These are phyloP conservation scores for Hyphantria cunea DNA, from an alignment of 1,140 invertebrate genomes.

Conservation along the genomic window DNA sequence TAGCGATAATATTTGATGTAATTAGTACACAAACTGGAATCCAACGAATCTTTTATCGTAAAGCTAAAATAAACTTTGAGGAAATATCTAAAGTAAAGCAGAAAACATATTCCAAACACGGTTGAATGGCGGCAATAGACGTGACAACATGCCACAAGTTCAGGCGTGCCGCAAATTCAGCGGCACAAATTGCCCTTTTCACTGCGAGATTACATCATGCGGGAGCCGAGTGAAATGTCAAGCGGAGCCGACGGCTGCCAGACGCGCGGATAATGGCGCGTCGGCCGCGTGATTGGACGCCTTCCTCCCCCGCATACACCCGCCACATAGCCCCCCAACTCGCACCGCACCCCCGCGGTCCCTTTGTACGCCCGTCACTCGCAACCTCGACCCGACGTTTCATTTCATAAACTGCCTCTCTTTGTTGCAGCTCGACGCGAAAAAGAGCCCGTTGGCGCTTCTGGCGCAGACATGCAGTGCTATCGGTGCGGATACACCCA, in stretches of 20 bases:
- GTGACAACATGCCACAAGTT: conserved; percentile 73
- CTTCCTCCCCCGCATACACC: conserved; percentile 45
- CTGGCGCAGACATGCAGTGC: conserved; percentile 97
- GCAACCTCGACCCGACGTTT: conserved; percentile 72
- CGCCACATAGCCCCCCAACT: conserved; percentile 32
- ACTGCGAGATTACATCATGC: conserved; percentile 82
- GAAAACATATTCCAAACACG: conserved; percentile 54
- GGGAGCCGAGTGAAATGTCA: conserved; percentile 81
- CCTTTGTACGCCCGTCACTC: conserved; percentile 76
- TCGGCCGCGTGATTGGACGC: conserved; percentile 80
- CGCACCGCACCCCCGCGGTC: conserved; percentile 56
- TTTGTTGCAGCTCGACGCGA: conserved; percentile 94
- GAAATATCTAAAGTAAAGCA: conserved; percentile 51
- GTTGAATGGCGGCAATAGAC: conserved; percentile 68
- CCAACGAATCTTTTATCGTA: conserved; percentile 12
- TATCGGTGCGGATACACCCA: conserved; percentile 94
- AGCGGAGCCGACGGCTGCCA: conserved; percentile 79
- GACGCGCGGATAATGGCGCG: conserved; percentile 82
- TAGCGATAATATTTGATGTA: too few relatives aligned
- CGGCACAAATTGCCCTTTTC: conserved; percentile 81
- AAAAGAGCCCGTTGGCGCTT: conserved; percentile 96
- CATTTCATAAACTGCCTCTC: conserved; percentile 79
- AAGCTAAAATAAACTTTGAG: conserved; percentile 26
- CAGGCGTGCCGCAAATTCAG: conserved; percentile 77
- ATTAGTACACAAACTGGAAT: conserved; percentile 18